Base-by-base conservation (phyloP, 2,888 invertebrate genomes). In the Salticus scenicus region DNA sequence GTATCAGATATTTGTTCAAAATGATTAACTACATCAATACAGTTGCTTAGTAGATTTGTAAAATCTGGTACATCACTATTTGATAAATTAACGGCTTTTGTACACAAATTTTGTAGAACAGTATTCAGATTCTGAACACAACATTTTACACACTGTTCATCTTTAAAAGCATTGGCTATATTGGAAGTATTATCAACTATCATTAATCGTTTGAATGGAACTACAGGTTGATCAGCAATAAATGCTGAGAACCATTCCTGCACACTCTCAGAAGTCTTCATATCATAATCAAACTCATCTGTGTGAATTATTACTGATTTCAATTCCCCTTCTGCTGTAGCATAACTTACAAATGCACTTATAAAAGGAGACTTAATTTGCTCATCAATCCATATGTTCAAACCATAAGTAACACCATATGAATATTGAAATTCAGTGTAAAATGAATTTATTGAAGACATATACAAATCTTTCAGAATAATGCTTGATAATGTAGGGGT, bases 381-480 rank as follows among this genome's bases (percentile, higher is more conserved):
- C 31, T 80, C 85, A 41, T 86, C 85, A 37, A 86, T 75, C 85
- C 85, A 86, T 28, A 86, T 64, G 20, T 64, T 76, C 14, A 71
- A 7, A 24, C 64, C 79, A 63, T 78, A 86, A 2, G 85, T 86
- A 14, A 71, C 80, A 24, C 85, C 85, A 41, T 80, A 86, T 2
- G 77, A 72, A 69, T 80, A 79, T 33, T 86, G 85, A 66, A 86
- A 80, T 31, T 86, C 80, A 12, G 85, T 86, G 63, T 86, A 86
- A 57, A 86, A 86, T 27, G 57, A 63, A 66, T 86, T 86, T 1
- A 86, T 42, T 4, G 85, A 69, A 1, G 80, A 33, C 5, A 80
- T 66, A 73, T 86, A 86, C 28, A 86, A 71, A 31, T 80, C 85
- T 31, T 86, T 80, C 7, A 86, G 30, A 12, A 86, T 69, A 33